phyloP scores from a whole-genome alignment of 2,113 vertebrate genomes.

The Ochotona princeps region DNA sequence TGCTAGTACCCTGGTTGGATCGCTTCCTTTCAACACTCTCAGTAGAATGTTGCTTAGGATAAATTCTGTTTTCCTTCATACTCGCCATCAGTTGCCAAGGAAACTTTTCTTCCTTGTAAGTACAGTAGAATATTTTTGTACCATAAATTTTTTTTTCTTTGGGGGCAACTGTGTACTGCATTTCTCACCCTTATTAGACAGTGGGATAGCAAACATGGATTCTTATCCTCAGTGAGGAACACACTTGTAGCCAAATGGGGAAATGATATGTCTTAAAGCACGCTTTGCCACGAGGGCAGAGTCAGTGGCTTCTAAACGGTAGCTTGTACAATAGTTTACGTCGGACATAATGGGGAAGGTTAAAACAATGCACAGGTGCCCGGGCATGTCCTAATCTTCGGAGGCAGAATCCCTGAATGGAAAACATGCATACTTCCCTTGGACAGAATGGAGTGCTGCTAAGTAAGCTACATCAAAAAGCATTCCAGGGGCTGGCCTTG shows the following conservation, averaged over 20 bases:
- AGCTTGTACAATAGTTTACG: neutral
- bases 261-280: conserved; percentile 4
- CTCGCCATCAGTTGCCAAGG: conserved; percentile 58
- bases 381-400: neutral
- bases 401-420: neutral
- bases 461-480: neutral
- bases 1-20: neutral
- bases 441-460: neutral
- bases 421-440: neutral
- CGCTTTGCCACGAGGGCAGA: neutral
- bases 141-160: neutral
- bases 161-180: neutral
- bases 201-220: conserved; percentile 21
- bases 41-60: neutral
- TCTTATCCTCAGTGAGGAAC: neutral
- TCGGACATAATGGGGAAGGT: neutral
- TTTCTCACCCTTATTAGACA: conserved; percentile 44
- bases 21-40: neutral
- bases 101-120: conserved; percentile 23
- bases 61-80: conserved; percentile 52
- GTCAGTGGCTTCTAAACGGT: neutral
- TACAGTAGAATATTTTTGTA: conserved; percentile 24
- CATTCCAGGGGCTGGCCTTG: neutral
- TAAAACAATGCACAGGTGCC: neutral
- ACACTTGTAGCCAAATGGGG: neutral